Evolutionary conservation across 2,888 invertebrate species (phyloP).

Genomic region (Mesorhabditis sp.): DNA sequence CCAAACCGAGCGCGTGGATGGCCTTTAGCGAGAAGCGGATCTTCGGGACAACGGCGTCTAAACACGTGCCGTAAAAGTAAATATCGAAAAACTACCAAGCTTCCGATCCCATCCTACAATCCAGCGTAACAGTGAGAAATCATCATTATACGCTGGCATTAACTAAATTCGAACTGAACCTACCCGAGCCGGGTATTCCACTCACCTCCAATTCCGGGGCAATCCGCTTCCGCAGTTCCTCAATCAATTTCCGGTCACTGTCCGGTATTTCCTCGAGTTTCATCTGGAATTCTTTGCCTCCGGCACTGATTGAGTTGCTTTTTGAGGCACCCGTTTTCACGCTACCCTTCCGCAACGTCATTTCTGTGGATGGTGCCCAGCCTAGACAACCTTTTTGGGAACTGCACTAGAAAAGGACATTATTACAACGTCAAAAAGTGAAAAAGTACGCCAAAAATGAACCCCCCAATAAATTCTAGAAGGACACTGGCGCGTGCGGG

Average conservation of each 20-base stretch:
- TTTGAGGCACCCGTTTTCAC: not conserved
- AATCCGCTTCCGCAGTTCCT: constrained; percentile 21
- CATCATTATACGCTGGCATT: constrained; percentile 43
- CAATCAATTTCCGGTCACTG: constrained; percentile 23
- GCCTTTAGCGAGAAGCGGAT: constrained; percentile 41
- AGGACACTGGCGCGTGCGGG: no score
- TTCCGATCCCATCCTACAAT: constrained; percentile 52
- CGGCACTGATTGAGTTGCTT: not conserved
- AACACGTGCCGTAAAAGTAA: constrained; percentile 7
- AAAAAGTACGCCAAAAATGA: no score
- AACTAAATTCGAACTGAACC: constrained; percentile 28
- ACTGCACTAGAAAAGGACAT: no score
- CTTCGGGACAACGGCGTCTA: constrained; percentile 48
- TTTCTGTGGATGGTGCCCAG: not conserved
- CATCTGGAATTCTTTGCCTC: constrained; percentile 1
- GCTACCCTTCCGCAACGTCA: not conserved
- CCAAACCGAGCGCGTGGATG: constrained; percentile 43
- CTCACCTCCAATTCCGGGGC: not conserved
- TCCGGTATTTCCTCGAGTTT: not conserved
- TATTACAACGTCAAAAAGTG: no score
- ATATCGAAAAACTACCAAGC: constrained; percentile 26
- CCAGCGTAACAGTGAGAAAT: constrained; percentile 47
- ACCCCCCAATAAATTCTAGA: no score
- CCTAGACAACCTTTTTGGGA: no score
- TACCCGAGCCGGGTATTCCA: not conserved